Conservation (phyloP, 2,797 vertebrate genomes). For the Neostethus bicornis region DNA sequence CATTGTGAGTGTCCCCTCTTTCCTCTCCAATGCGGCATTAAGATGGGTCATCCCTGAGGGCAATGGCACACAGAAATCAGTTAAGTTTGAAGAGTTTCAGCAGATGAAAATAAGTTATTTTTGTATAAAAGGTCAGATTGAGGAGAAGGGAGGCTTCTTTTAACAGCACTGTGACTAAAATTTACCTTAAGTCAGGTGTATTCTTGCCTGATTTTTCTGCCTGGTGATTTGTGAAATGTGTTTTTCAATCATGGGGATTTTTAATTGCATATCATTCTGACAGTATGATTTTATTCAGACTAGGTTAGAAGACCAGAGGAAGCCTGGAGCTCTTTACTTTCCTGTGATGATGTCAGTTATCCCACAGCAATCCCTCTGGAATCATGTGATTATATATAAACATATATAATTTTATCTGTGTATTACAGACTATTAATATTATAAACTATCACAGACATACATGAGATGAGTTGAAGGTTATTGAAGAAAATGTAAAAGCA, state of each 20-base stretch:
- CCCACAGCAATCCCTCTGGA: conserved; percentile 10
- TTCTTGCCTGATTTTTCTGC: background rate
- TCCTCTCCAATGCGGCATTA: conserved; percentile 62
- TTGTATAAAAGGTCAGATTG: background rate
- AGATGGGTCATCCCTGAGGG: conserved; percentile 17
- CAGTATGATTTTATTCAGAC: conserved; percentile 2
- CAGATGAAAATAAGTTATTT: background rate
- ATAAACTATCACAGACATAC: background rate
- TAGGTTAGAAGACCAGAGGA: conserved; percentile 13
- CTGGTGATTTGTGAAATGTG: background rate
- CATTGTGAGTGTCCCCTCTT: conserved; percentile 39
- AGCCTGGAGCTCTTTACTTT: conserved; percentile 61
- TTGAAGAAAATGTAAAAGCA: background rate
- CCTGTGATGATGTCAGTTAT: conserved; percentile 60
- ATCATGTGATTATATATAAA: conserved; percentile 9
- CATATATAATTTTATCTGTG: too few species aligned
- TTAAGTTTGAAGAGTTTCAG: background rate
- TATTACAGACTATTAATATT: too few species aligned
- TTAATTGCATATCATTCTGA: conserved; percentile 1
- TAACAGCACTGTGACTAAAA: background rate
- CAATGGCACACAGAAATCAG: conserved; percentile 4
- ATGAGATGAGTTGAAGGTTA: background rate
- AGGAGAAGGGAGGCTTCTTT: background rate
- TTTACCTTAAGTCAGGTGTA: conserved; percentile 33
- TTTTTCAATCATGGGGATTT: background rate